Evolutionary conservation across 1,140 invertebrate species (phyloP), one percentile per base, ranked within the genome.

Genomic region (Macrobrachium nipponense): DNA sequence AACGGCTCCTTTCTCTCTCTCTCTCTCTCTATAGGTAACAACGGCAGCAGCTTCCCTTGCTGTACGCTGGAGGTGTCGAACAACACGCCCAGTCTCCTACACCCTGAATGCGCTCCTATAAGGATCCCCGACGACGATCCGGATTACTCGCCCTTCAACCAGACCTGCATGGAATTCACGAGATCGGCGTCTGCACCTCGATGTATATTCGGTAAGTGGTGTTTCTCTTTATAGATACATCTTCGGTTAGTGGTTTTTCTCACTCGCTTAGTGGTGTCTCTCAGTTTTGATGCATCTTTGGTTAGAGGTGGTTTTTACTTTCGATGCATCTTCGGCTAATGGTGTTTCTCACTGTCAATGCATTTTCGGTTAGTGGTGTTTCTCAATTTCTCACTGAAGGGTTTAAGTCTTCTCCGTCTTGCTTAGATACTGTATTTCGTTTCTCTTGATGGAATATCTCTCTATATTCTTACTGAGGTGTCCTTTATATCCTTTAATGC

Each of bases 61-160:
- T 87, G 86, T 43, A 59, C 36, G 5, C 12, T 59, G 18, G 59
- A 82, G 23, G 70, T 87, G 17, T 2, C 17, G 0, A 4, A 20
- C 14, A 60, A 20, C 14, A 60, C 59, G 20, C 78, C n/a, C 0
- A 23, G 75, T 0, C 36, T 88, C 0, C 68, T 83, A 72, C 96
- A 97, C 91, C 95, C 96, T 0, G 95, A 95, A 89, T 97, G 96
- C 90, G 91, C 96, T 70, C 95, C 96, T 3, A 96, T 97, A 78
- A 90, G 93, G 44, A 94, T 97, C 0, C 94, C 94, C 0, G 89
- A 91, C 0, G 92, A 93, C 17, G 96, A 97, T 90, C 93, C 93
- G 17, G 96, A 96, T 91, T 94, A 90, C 94, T 86, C 93, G 94
- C 6, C 80, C 61, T 88, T 82, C 87, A 88, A 89, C 85, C 82